These are phyloP conservation scores for Gambusia affinis DNA, from an alignment of 2,113 vertebrate genomes.

Conservation along the genomic window DNA sequence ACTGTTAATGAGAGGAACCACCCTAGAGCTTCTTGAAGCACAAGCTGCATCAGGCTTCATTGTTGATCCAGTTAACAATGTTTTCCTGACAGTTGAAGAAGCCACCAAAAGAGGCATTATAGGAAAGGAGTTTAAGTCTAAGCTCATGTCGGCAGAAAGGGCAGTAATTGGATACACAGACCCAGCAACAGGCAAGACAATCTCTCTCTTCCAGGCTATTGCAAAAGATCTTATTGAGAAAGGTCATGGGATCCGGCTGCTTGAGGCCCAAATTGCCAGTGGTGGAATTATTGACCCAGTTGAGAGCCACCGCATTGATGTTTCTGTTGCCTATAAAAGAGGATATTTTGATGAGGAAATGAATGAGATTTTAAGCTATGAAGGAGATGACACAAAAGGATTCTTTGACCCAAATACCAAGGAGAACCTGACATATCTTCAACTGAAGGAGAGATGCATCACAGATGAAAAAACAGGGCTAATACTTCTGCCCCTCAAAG, in stretches of 20 bases:
- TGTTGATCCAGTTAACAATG: slow-evolving; percentile 94
- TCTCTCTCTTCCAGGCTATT: slow-evolving; percentile 98
- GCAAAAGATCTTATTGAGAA: slow-evolving; percentile 95
- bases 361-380: slow-evolving; percentile 92
- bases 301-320: slow-evolving; percentile 91
- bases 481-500: slow-evolving; percentile 88
- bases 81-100: slow-evolving; percentile 90
- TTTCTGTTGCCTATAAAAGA: slow-evolving; percentile 88
- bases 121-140: slow-evolving; percentile 94
- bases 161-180: slow-evolving; percentile 96
- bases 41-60: slow-evolving; percentile 97
- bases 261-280: slow-evolving; percentile 98
- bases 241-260: slow-evolving; percentile 93
- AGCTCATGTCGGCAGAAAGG: slow-evolving; percentile 93
- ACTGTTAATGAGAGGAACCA: slow-evolving; percentile 92
- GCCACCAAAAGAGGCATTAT: slow-evolving; percentile 88
- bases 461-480: slow-evolving; percentile 88
- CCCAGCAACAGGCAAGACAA: slow-evolving; percentile 89
- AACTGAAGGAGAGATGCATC: slow-evolving; percentile 93
- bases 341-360: slow-evolving; percentile 96
- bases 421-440: slow-evolving; percentile 95
- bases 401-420: slow-evolving; percentile 99
- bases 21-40: slow-evolving; percentile 94
- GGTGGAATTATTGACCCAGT: slow-evolving; percentile 97
- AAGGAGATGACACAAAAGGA: slow-evolving; percentile 94